Conservation (phyloP, 2,888 invertebrate species). For the Acleris emargana region DNA sequence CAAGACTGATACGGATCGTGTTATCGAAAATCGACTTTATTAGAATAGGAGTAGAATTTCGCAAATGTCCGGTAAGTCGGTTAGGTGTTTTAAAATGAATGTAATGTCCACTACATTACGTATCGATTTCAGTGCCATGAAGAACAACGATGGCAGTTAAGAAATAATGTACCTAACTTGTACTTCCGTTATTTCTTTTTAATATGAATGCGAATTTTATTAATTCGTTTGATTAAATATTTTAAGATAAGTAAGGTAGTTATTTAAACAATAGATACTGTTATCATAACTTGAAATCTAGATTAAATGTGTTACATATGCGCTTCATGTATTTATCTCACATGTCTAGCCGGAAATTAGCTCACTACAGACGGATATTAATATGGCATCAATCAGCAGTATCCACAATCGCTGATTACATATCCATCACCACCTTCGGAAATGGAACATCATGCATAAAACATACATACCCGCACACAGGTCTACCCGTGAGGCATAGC, state of each 20-base stretch:
- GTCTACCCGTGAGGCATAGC: slow-evolving; percentile 46
- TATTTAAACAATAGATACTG: no score
- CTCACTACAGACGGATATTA: slow-evolving; percentile 5
- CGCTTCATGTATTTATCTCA: not conserved
- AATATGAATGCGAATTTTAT: not conserved
- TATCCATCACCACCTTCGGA: slow-evolving; percentile 31
- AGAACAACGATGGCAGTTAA: slow-evolving; percentile 44
- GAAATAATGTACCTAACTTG: slow-evolving; percentile 36
- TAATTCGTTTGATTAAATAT: no score
- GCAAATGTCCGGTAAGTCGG: slow-evolving; percentile 21
- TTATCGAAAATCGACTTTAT: slow-evolving; percentile 37
- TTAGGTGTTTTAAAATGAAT: slow-evolving; percentile 47
- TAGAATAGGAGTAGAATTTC: slow-evolving; percentile 16
- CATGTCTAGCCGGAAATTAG: slow-evolving; percentile 9
- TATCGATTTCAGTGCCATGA: slow-evolving; percentile 50
- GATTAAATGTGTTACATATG: not conserved
- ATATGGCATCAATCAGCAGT: slow-evolving; percentile 24
- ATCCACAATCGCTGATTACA: slow-evolving; percentile 31
- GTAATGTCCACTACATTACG: slow-evolving; percentile 52
- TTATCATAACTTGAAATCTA: no score
- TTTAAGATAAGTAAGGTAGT: no score
- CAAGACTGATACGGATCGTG: slow-evolving; percentile 18
- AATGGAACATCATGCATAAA: slow-evolving; percentile 21
- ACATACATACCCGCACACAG: not conserved
- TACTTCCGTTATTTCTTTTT: not conserved